A percentile compares a stretch with the other conserved stretches of the same genome.
These are phyloP conservation scores for Porites evermanni DNA, from an alignment of 92 coral and sea anemone genomes.

Conservation along the genomic window DNA sequence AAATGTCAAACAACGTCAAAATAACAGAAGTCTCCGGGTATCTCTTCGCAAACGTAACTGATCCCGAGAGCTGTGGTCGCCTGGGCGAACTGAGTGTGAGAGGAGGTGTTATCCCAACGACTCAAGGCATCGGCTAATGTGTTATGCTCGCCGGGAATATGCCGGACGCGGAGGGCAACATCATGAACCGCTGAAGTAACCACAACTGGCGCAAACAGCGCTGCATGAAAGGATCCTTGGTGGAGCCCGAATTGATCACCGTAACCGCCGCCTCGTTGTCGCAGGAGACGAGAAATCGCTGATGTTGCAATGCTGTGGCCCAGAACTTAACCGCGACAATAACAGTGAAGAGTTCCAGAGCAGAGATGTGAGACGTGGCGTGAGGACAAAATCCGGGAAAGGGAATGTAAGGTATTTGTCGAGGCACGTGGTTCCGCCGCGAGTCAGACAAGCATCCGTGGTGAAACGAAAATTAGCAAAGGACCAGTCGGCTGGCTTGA, in stretches of 20 bases:
- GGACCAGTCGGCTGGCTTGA: too few relatives aligned
- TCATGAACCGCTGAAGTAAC: neutral
- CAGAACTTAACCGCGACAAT: too few relatives aligned
- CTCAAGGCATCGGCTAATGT: too few relatives aligned
- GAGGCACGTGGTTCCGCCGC: neutral
- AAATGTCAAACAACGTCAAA: neutral
- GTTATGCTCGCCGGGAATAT: too few relatives aligned
- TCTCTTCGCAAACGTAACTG: neutral
- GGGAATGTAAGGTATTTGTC: neutral
- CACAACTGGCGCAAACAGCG: too few relatives aligned
- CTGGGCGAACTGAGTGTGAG: too few relatives aligned
- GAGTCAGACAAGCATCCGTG: neutral
- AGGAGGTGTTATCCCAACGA: too few relatives aligned
- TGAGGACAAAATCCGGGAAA: neutral
- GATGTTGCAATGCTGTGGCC: neutral
- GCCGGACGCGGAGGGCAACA: neutral
- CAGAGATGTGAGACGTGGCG: too few relatives aligned
- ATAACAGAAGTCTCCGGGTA: neutral
- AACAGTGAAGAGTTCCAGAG: too few relatives aligned
- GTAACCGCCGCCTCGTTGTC: neutral
- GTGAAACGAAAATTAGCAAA: too few relatives aligned
- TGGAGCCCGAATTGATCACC: neutral
- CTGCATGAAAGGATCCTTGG: too few relatives aligned
- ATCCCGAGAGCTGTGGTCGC: too few relatives aligned
- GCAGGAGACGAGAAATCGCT: neutral